Evolutionary conservation across 2,113 vertebrate species (phyloP).

Genomic region (Suricata suricatta): DNA sequence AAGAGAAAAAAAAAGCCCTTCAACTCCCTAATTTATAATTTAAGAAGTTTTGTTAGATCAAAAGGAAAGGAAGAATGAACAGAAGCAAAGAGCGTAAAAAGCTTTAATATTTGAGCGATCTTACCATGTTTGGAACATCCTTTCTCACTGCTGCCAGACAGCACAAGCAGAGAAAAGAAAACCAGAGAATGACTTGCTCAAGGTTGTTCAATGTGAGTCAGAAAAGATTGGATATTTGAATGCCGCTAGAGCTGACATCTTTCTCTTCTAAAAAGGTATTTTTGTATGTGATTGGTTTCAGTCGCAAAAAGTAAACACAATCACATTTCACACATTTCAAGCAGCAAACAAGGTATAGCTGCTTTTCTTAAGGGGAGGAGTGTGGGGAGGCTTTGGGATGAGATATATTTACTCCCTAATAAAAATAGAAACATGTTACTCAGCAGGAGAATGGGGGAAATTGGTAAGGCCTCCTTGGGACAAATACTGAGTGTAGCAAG

Average conservation of each 20-base stretch:
- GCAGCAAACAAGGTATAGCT: slow-evolving; percentile 31
- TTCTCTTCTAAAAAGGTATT: slow-evolving; percentile 42
- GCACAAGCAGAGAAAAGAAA: not conserved
- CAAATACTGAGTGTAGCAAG: not conserved
- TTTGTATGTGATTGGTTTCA: slow-evolving; percentile 70
- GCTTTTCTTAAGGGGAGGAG: not conserved
- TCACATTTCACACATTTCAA: slow-evolving; percentile 50
- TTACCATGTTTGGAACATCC: not conserved
- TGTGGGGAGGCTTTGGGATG: not conserved
- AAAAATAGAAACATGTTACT: not conserved
- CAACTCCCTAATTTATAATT: slow-evolving; percentile 69
- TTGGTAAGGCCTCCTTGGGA: not conserved
- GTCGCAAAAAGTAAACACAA: slow-evolving; percentile 28
- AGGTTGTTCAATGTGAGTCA: slow-evolving; percentile 59
- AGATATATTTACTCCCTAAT: not conserved
- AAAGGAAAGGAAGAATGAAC: slow-evolving; percentile 62
- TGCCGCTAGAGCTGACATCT: not conserved
- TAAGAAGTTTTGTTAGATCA: slow-evolving; percentile 70
- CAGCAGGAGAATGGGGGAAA: not conserved
- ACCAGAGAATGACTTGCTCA: slow-evolving; percentile 32
- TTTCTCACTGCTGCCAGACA: not conserved
- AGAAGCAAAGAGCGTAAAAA: slow-evolving; percentile 23
- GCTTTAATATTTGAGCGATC: slow-evolving; percentile 43
- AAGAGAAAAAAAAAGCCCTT: not conserved
- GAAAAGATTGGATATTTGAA: slow-evolving; percentile 61